Evolutionary conservation across 2,888 invertebrate species (phyloP).

Genomic region (Callyntrura guangdongensis): DNA sequence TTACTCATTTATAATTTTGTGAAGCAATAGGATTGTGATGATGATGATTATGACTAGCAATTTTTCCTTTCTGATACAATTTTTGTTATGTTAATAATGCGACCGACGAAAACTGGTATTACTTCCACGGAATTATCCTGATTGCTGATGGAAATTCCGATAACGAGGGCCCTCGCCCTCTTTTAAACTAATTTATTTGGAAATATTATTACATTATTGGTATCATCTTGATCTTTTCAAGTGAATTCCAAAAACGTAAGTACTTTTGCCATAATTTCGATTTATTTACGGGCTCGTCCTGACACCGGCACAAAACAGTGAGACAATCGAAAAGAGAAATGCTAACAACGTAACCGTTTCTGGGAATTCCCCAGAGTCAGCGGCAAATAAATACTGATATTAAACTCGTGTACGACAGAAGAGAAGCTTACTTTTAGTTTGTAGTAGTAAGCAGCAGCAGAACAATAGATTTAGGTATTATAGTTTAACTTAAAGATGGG

Average conservation of each 20-base stretch:
- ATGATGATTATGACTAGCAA: background rate
- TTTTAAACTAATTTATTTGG: slow-evolving; percentile 7
- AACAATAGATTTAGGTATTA: too few species aligned
- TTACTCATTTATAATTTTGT: background rate
- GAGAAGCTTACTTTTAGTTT: background rate
- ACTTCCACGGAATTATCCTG: background rate
- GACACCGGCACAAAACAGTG: background rate
- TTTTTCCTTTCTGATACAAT: background rate
- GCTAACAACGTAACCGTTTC: slow-evolving; percentile 15
- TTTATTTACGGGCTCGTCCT: too few species aligned
- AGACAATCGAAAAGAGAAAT: background rate
- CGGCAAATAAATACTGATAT: slow-evolving; percentile 7
- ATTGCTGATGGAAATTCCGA: background rate
- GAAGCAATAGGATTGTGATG: background rate
- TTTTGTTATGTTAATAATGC: slow-evolving; percentile 3
- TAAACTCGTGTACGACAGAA: background rate
- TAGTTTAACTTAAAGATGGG: too few species aligned
- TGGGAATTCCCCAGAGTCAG: slow-evolving; percentile 43
- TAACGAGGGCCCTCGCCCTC: background rate
- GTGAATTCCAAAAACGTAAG: background rate
- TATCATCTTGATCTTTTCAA: slow-evolving; percentile 19
- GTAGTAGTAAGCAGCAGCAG: too few species aligned
- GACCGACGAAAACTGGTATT: background rate
- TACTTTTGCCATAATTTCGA: background rate
- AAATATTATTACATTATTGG: background rate